Conservation (phyloP, 2,797 vertebrate genomes). For the Falco cherrug region DNA sequence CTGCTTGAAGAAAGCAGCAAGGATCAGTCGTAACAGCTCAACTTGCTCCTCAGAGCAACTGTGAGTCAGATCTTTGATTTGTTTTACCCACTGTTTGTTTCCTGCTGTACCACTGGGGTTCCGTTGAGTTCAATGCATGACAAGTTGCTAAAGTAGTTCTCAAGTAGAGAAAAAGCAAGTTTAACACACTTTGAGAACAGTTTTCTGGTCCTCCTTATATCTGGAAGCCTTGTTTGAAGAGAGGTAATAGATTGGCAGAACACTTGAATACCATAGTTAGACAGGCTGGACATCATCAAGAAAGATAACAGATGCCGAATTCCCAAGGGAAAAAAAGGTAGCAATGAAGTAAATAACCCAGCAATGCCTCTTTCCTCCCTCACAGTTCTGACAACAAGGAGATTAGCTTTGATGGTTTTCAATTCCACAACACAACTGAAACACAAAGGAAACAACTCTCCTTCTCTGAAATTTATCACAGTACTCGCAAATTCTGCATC, state of each 20-base stretch:
- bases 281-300: not conserved
- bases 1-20: not conserved
- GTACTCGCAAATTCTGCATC: not conserved
- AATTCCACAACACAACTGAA: not conserved
- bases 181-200: not conserved
- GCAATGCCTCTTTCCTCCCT: not conserved
- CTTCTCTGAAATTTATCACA: not conserved
- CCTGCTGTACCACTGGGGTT: not conserved
- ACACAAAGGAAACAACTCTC: not conserved
- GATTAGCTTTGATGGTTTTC: conserved; percentile 18
- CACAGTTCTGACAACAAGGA: not conserved
- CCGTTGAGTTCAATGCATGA: not conserved
- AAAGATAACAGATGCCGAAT: not conserved
- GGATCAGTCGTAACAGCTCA: not conserved
- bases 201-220: not conserved
- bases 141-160: not conserved
- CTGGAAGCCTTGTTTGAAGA: not conserved
- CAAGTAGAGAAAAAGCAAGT: not conserved
- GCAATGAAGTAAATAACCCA: not conserved
- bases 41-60: not conserved
- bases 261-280: not conserved
- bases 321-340: not conserved
- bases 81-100: not conserved
- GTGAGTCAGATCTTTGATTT: not conserved
- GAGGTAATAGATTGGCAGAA: not conserved